Evolutionary conservation across 2,888 invertebrate species (phyloP).

Genomic region (Xanthia icteritia): DNA sequence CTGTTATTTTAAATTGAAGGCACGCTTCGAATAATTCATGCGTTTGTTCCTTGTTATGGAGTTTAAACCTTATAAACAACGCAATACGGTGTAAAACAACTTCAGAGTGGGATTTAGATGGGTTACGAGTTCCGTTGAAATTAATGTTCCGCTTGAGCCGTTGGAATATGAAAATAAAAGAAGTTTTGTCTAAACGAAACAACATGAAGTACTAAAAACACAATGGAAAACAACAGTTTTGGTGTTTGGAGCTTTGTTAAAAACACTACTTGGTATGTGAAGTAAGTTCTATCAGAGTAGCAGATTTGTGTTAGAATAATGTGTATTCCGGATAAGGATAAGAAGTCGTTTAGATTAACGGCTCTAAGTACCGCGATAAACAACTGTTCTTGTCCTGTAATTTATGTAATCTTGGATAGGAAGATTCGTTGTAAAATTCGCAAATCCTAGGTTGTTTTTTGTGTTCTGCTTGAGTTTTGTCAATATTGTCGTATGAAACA

Average conservation of each 20-base stretch:
- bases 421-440: constrained; percentile 7
- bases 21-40: constrained; percentile 65
- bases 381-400: constrained; percentile 18
- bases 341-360: constrained; percentile 5
- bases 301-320: background rate
- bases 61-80: constrained; percentile 28
- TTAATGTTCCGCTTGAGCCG: constrained; percentile 59
- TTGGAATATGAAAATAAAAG: constrained; percentile 62
- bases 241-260: constrained; percentile 17
- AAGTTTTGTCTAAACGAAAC: constrained; percentile 46
- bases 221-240: constrained; percentile 11
- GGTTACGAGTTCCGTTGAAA: constrained; percentile 65
- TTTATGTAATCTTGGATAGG: background rate
- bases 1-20: constrained; percentile 56
- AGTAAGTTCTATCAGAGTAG: constrained; percentile 2
- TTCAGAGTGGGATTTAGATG: constrained; percentile 18
- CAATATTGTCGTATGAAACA: constrained; percentile 53
- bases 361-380: background rate
- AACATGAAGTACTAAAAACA: constrained; percentile 14
- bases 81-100: constrained; percentile 37
- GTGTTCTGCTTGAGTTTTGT: constrained; percentile 63
- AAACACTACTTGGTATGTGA: constrained; percentile 6
- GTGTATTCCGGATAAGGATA: constrained; percentile 15
- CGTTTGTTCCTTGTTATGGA: constrained; percentile 24
- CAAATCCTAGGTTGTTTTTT: too few species aligned